Evolutionary conservation across 2,797 vertebrate species (phyloP).

Genomic region (Leptodactylus fallax): DNA sequence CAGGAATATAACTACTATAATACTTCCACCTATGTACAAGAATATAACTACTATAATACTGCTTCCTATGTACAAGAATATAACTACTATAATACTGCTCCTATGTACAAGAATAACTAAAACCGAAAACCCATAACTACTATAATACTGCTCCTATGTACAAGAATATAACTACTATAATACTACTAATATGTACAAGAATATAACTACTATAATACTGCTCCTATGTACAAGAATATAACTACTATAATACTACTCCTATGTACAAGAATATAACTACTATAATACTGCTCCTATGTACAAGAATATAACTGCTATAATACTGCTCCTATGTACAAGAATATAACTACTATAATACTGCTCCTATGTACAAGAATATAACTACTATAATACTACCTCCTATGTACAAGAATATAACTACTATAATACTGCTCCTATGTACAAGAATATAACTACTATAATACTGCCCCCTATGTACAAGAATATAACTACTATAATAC

Average conservation of each 20-base stretch:
- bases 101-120: no score
- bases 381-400: neutral
- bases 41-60: no score
- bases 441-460: no score
- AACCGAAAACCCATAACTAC: no score
- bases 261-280: neutral
- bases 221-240: neutral
- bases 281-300: neutral
- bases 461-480: neutral
- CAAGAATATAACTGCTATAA: neutral
- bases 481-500: slow-evolving; percentile 4
- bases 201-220: neutral
- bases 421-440: neutral
- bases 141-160: no score
- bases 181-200: neutral
- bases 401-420: neutral
- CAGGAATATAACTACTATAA: no score
- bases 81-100: no score
- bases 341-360: slow-evolving; percentile 3
- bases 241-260: neutral
- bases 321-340: neutral
- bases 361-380: neutral
- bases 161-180: no score
- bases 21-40: no score
- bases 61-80: no score